Conservation (phyloP, 1,140 invertebrate species). For the Macrobrachium rosenbergii region DNA sequence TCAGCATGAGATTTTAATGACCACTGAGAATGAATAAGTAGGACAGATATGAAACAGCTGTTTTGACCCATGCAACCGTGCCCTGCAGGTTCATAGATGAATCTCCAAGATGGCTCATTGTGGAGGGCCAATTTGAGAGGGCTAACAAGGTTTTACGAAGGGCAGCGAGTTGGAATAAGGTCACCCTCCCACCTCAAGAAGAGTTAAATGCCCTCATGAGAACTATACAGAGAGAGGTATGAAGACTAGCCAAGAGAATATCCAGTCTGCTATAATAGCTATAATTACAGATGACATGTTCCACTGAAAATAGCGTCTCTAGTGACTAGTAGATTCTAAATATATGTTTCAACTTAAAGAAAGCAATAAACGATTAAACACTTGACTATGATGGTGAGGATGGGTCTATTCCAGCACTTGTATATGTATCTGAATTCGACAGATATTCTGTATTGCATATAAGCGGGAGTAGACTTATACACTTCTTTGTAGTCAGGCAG, state of each 20-base stretch:
- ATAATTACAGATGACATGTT: constrained; percentile 1
- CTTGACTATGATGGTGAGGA: too few species aligned
- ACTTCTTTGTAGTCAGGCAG: too few species aligned
- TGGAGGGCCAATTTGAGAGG: constrained; percentile 28
- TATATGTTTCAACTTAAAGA: too few species aligned
- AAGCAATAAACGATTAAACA: too few species aligned
- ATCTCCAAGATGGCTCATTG: constrained; percentile 46
- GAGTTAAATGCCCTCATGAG: constrained; percentile 32
- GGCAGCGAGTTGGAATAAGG: constrained; percentile 26
- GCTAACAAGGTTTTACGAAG: constrained; percentile 17
- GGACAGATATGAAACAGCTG: too few species aligned
- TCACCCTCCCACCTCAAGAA: constrained; percentile 4
- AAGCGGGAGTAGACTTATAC: too few species aligned
- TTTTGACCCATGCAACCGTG: neutral
- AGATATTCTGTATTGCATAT: too few species aligned
- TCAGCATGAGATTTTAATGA: too few species aligned
- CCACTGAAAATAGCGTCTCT: neutral
- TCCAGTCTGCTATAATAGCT: neutral
- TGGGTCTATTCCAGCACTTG: too few species aligned
- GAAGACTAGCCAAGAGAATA: neutral
- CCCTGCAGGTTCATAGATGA: constrained; percentile 45
- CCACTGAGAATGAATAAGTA: too few species aligned
- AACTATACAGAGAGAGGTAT: constrained; percentile 38
- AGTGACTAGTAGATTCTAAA: too few species aligned
- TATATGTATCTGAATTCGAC: too few species aligned